Base-by-base conservation (phyloP, 2,888 invertebrate species). In the Lasioglossum figueresi region DNA sequence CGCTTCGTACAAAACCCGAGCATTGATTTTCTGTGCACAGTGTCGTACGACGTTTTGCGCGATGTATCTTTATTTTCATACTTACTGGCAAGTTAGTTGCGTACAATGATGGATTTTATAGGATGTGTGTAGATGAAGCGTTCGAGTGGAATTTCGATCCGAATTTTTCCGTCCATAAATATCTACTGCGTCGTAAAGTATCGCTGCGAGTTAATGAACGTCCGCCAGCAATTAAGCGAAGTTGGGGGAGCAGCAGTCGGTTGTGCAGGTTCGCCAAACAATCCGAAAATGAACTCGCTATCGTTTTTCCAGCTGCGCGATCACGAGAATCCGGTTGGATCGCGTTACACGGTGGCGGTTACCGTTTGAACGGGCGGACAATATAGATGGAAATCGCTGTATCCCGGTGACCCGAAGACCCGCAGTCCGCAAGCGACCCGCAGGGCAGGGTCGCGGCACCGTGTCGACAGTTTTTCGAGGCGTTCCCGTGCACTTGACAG, bases 401-500 rank as follows among this genome's bases (percentile, higher is more conserved):
- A 63, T 63, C 31, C 2, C 31, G 63, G 63, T 63, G 63, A 63
- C 63, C 63, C 31, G 63, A 31, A 63, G 31, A 74, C 14, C 37
- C 37, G 16, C 27, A 40, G 74, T 19, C 16, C 16, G 27, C 27
- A 4, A 14, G 74, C 16, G 72, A 31, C 45, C 72, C 43, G 59
- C 59, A 72, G 31, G 45, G 19, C 72, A 45, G 72, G 48, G n/a
- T 40, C 74, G 63, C 63, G 63, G 31, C 63, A 31, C 31, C 16
- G 14, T 27, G 31, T 40, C 56, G 56, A 59, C 74, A 16, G 40
- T 63, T 71, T 80, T 43, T 8, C 40, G 5, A 23, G 40, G 27
- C 27, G 27, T 37, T 76, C 45, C 63, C 31, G 43, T 76, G 73
- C n/a, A 37, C 14, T 76, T 66, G 76, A 73, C 83, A 81, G 52